Percentiles rank a stretch among this genome's conserved stretches.
Evolutionary conservation across 2,888 invertebrate species (phyloP).

Genomic region (Phaedon cochleariae): DNA sequence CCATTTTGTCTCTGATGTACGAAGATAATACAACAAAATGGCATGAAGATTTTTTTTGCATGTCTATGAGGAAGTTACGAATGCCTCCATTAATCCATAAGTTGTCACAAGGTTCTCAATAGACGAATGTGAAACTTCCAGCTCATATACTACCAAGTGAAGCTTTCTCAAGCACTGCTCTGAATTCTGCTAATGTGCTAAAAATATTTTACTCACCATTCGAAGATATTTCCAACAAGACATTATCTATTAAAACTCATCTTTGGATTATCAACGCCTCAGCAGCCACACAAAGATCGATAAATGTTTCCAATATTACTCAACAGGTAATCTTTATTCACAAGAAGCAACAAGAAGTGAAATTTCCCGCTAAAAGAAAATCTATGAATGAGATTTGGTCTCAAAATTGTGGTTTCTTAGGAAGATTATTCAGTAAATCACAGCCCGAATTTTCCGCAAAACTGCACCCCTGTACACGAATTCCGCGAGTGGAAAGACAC

Average conservation of each 20-base stretch:
- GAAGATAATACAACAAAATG: no score
- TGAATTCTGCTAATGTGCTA: no score
- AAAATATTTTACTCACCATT: slow-evolving; percentile 57
- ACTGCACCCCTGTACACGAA: slow-evolving; percentile 36
- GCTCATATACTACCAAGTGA: no score
- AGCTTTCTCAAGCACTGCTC: no score
- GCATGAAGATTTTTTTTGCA: no score
- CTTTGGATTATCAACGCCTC: neutral
- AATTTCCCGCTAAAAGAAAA: neutral
- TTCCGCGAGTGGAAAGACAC: slow-evolving; percentile 37
- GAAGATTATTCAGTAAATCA: neutral
- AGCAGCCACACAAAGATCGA: neutral
- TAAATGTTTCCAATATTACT: slow-evolving; percentile 7
- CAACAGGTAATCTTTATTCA: slow-evolving; percentile 34
- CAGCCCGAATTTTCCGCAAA: neutral
- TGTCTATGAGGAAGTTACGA: no score
- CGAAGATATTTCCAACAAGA: slow-evolving; percentile 60
- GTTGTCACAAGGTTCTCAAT: no score
- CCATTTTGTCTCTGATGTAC: no score
- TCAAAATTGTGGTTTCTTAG: neutral
- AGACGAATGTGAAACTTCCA: no score
- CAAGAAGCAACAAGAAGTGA: neutral
- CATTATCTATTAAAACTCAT: slow-evolving; percentile 47
- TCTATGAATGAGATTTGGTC: no score
- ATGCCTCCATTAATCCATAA: no score